Evolutionary conservation across 1,140 invertebrate genomes (phyloP).

Genomic region (Charaxes varanes): DNA sequence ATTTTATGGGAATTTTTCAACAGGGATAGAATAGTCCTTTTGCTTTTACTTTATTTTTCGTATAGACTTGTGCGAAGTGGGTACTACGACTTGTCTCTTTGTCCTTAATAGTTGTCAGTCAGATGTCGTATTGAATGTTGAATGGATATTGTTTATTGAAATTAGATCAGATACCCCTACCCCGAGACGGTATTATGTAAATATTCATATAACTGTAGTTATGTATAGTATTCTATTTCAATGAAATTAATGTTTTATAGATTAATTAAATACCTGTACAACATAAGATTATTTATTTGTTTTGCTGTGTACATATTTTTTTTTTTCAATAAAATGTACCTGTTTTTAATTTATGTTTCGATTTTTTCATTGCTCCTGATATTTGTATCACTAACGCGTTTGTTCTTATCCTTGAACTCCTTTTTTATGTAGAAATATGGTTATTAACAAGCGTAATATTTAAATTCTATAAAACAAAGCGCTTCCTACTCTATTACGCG

Average conservation of each 20-base stretch:
- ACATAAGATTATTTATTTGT: slow-evolving; percentile 74
- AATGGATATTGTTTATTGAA: slow-evolving; percentile 64
- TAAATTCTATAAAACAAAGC: too few species aligned
- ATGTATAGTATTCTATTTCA: slow-evolving; percentile 73
- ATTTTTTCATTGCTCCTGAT: too few species aligned
- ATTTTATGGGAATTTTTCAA: too few species aligned
- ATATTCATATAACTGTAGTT: slow-evolving; percentile 65
- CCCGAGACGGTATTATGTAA: slow-evolving; percentile 67
- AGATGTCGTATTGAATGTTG: slow-evolving; percentile 58
- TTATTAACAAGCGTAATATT: too few species aligned
- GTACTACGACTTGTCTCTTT: too few species aligned
- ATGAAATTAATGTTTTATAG: slow-evolving; percentile 73
- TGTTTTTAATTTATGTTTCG: slow-evolving; percentile 60
- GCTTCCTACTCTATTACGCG: too few species aligned
- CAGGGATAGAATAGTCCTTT: too few species aligned
- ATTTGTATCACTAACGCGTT: slow-evolving; percentile 4
- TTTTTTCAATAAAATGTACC: slow-evolving; percentile 72
- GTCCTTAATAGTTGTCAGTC: slow-evolving; percentile 32
- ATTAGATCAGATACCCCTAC: slow-evolving; percentile 44
- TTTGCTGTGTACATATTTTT: slow-evolving; percentile 73
- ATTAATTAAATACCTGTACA: slow-evolving; percentile 68
- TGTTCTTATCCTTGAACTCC: too few species aligned
- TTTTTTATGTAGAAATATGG: too few species aligned
- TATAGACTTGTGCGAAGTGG: too few species aligned
- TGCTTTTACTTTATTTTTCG: slow-evolving; percentile 25